Percentiles rank a stretch among this genome's conserved stretches.
Conservation (phyloP, 2,113 vertebrate genomes). For the Macroglossus sobrinus region DNA sequence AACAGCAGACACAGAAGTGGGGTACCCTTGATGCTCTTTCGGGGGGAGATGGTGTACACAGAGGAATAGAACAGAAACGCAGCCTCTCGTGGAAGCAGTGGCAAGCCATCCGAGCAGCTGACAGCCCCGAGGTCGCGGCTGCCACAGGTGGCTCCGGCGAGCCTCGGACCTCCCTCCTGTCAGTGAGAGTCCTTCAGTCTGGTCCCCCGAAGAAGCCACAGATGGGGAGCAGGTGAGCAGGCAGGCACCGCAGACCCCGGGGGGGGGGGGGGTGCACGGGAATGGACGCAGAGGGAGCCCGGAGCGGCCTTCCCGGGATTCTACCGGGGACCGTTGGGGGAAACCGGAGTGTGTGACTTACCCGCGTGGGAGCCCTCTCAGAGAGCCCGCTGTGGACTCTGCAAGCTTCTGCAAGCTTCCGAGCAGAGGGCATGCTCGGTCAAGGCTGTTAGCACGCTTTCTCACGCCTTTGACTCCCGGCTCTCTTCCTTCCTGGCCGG, state of each 20-base stretch:
- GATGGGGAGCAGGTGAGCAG: background rate
- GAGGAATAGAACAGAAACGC: too few relatives aligned
- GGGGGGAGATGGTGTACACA: background rate
- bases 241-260: fast-evolving
- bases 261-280: fast-evolving
- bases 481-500: background rate
- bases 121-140: background rate
- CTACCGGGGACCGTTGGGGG: background rate
- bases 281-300: fast-evolving
- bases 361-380: background rate
- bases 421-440: fast-evolving
- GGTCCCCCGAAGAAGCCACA: background rate
- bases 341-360: background rate
- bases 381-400: too few relatives aligned
- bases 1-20: background rate
- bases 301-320: fast-evolving
- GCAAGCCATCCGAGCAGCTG: background rate
- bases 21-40: background rate
- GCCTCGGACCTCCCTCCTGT: background rate
- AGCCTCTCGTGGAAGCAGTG: background rate
- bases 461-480: fast-evolving
- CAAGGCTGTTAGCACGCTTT: background rate
- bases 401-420: too few relatives aligned
- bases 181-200: fast-evolving
- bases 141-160: background rate